These are phyloP conservation scores for Aplocera efformata DNA, from an alignment of 2,888 invertebrate species.

Conservation along the genomic window DNA sequence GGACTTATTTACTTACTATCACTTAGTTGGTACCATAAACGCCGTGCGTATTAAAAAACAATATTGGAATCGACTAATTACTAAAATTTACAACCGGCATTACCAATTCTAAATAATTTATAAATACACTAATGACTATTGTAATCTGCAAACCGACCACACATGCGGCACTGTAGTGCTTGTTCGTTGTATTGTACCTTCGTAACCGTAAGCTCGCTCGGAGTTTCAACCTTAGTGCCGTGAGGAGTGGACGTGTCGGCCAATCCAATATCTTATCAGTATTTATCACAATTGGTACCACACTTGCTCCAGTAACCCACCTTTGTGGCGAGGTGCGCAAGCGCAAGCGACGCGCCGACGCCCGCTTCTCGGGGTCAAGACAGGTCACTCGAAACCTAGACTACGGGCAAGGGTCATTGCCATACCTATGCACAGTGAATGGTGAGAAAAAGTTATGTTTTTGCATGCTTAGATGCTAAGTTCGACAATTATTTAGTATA, in stretches of 20 bases:
- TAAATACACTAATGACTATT: not conserved
- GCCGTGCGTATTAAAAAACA: no score
- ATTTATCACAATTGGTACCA: slow-evolving; percentile 20
- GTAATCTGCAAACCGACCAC: slow-evolving; percentile 3
- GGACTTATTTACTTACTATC: no score
- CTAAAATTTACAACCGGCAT: no score
- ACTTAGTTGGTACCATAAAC: no score
- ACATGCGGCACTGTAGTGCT: slow-evolving; percentile 3
- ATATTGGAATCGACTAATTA: no score
- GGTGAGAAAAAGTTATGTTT: slow-evolving; percentile 37
- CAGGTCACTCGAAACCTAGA: slow-evolving; percentile 49
- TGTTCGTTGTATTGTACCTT: not conserved
- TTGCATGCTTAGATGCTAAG: slow-evolving; percentile 20
- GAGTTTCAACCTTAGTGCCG: slow-evolving; percentile 13
- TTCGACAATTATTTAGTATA: no score
- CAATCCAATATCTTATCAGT: not conserved
- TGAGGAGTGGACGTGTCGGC: slow-evolving; percentile 15
- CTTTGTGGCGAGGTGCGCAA: slow-evolving; percentile 33
- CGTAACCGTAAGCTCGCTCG: not conserved
- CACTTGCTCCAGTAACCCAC: slow-evolving; percentile 44
- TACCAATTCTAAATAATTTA: no score
- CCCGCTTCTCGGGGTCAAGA: slow-evolving; percentile 44
- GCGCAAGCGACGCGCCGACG: slow-evolving; percentile 2
- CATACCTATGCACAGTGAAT: slow-evolving; percentile 35
- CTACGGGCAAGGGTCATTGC: slow-evolving; percentile 51